These are phyloP conservation scores for Eurystomus glaucurus DNA, from an alignment of 2,797 vertebrate genomes.

Conservation along the genomic window DNA sequence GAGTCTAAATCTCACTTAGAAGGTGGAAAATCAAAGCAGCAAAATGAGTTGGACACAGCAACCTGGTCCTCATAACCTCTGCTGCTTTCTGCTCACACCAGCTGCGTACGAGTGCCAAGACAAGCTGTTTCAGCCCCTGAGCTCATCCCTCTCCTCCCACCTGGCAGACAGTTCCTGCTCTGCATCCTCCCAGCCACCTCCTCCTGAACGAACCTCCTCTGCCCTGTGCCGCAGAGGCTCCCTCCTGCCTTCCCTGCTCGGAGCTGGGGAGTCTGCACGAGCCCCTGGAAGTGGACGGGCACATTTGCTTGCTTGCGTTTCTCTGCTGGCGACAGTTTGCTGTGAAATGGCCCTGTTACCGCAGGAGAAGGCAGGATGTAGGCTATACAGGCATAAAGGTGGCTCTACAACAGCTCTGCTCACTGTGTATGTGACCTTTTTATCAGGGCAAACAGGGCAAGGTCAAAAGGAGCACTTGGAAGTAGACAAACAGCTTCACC, in stretches of 20 bases:
- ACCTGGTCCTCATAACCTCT: neutral
- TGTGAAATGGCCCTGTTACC: neutral
- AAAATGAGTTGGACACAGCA: neutral
- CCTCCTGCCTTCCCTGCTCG: neutral
- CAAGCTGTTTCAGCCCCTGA: neutral
- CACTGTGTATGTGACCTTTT: fast-evolving
- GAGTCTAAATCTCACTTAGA: neutral
- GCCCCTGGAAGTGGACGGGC: neutral
- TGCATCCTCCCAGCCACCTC: neutral
- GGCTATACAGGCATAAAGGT: neutral
- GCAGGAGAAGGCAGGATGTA: neutral
- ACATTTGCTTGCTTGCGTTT: neutral
- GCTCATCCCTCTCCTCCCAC: neutral
- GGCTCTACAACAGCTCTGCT: neutral
- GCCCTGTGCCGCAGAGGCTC: neutral
- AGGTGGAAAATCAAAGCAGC: neutral
- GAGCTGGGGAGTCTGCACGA: neutral
- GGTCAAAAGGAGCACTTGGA: neutral
- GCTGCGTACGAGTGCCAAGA: neutral
- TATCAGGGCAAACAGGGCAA: neutral
- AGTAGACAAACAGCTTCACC: neutral
- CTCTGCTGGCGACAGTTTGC: neutral
- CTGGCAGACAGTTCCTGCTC: neutral
- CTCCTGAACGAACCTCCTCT: neutral
- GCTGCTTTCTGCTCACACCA: neutral